Evolutionary conservation across 2,113 vertebrate species (phyloP).

Genomic region (Pteronura brasiliensis): DNA sequence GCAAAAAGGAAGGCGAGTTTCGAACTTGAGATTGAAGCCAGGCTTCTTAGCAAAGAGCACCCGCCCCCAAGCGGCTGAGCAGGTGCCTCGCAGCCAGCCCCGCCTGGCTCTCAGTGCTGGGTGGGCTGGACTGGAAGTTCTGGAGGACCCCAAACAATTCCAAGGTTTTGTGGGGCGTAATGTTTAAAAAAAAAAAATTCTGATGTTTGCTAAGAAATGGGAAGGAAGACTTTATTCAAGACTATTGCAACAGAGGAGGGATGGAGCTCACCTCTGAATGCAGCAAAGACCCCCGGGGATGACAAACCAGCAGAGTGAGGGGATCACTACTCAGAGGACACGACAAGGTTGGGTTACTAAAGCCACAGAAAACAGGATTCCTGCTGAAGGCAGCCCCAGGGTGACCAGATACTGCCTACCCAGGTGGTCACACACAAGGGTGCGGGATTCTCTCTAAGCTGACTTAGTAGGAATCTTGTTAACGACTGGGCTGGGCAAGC

Average conservation of each 20-base stretch:
- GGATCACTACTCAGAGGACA: not conserved
- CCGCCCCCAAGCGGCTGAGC: fast-evolving
- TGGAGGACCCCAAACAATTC: not conserved
- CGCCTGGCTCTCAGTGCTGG: not conserved
- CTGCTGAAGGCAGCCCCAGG: not conserved
- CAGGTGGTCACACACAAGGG: not conserved
- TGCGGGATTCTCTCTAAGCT: not conserved
- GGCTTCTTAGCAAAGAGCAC: not conserved
- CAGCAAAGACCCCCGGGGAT: not conserved
- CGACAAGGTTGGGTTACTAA: not conserved
- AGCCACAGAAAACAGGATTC: not conserved
- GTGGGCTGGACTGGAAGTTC: not conserved
- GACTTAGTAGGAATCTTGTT: not conserved
- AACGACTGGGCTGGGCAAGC: not conserved
- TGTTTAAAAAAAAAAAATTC: not conserved
- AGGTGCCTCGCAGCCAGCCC: fast-evolving
- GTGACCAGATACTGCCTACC: not conserved
- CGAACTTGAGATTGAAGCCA: not conserved
- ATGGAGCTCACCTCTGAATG: fast-evolving
- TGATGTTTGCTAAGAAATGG: not conserved
- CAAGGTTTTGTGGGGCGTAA: not conserved
- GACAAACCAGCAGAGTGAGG: too few species aligned
- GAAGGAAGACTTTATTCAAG: not conserved
- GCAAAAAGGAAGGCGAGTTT: not conserved
- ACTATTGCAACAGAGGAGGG: not conserved